phyloP scores from a whole-genome alignment of 2,113 vertebrate genomes.

The Eudorcas thomsonii region DNA sequence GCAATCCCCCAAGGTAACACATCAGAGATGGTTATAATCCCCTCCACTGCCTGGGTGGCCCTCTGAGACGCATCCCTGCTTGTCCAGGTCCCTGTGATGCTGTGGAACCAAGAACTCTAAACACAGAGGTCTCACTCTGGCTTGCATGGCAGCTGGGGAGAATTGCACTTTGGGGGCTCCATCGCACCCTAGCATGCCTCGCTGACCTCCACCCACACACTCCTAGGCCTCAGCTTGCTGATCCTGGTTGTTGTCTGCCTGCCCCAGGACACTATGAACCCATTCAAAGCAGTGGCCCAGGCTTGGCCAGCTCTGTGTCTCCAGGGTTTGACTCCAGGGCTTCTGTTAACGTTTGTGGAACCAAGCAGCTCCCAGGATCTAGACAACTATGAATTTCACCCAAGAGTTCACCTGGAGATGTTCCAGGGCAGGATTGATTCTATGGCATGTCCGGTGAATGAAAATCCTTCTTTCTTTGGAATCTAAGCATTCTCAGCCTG shows the following conservation, averaged over 20 bases:
- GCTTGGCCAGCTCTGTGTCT: background rate
- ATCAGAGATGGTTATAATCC: background rate
- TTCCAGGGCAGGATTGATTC: accelerated
- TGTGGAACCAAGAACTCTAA: background rate
- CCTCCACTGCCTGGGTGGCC: background rate
- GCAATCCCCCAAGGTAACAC: background rate
- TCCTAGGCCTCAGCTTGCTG: background rate
- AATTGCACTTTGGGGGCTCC: no score
- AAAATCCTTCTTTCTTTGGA: background rate
- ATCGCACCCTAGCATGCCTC: background rate
- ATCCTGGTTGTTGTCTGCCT: background rate
- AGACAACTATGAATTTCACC: background rate
- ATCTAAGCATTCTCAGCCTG: background rate
- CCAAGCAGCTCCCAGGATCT: background rate
- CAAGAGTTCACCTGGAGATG: no score
- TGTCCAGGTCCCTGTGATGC: background rate
- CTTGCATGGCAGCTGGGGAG: background rate
- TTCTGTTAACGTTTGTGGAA: background rate
- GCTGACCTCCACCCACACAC: background rate
- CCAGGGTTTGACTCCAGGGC: no score
- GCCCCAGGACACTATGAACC: background rate
- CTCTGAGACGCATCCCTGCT: background rate
- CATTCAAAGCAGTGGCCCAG: background rate
- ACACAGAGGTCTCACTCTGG: background rate
- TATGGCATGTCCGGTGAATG: background rate